Evolutionary conservation across 92 coral and sea anemone species (phyloP).

Genomic region (Ricordea florida): DNA sequence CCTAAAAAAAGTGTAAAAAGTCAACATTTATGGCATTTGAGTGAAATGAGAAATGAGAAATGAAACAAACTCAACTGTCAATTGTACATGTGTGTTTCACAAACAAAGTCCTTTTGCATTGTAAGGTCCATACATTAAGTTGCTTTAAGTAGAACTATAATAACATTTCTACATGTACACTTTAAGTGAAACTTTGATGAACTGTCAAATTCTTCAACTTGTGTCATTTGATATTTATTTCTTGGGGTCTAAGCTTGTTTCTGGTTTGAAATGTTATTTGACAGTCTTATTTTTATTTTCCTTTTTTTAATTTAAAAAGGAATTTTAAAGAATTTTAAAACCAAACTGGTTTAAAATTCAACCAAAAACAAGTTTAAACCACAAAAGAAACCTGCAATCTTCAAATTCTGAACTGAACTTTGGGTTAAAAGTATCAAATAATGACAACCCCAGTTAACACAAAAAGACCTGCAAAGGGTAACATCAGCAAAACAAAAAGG

Average conservation of each 20-base stretch:
- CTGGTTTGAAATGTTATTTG: slow-evolving; percentile 5
- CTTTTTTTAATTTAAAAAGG: neutral
- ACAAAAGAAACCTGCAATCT: slow-evolving; percentile 5
- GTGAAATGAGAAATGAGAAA: neutral
- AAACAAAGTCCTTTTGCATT: slow-evolving; percentile 1
- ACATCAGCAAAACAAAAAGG: slow-evolving; percentile 10
- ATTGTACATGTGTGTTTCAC: neutral
- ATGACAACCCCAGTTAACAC: slow-evolving; percentile 9
- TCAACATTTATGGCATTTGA: slow-evolving; percentile 3
- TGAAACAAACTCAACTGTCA: slow-evolving; percentile 11
- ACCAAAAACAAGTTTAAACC: slow-evolving; percentile 6
- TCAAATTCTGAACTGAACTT: slow-evolving; percentile 6
- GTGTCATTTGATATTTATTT: slow-evolving; percentile 16
- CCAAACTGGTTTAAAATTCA: slow-evolving; percentile 10
- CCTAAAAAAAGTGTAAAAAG: slow-evolving; percentile 2
- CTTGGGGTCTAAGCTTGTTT: slow-evolving; percentile 10
- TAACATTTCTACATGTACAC: neutral
- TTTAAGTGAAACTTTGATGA: slow-evolving; percentile 23
- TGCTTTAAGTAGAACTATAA: slow-evolving; percentile 12
- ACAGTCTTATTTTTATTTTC: slow-evolving; percentile 6
- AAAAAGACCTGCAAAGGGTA: slow-evolving; percentile 9
- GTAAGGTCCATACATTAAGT: slow-evolving; percentile 5
- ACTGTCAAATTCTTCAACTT: slow-evolving; percentile 22
- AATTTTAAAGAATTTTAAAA: slow-evolving; percentile 4
- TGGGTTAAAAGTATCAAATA: slow-evolving; percentile 1